phyloP scores from a whole-genome alignment of 2,888 invertebrate species.

The Nomada ferruginata region DNA sequence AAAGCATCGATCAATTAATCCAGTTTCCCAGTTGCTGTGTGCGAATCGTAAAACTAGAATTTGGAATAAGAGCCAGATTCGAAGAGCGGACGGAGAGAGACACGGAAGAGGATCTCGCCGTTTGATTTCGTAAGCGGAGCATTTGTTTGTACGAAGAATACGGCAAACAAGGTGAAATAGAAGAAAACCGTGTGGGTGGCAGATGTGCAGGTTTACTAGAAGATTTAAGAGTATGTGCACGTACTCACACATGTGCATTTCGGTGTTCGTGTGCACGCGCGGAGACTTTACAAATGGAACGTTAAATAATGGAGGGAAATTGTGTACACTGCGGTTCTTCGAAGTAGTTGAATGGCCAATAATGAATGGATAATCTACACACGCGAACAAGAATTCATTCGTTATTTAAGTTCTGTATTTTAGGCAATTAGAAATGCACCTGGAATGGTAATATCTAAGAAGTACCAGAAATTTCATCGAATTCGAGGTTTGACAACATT shows the following conservation, averaged over 20 bases:
- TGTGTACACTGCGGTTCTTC: slow-evolving; percentile 35
- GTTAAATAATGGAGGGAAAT: slow-evolving; percentile 52
- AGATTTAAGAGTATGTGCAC: slow-evolving; percentile 52
- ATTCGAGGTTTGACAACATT: too few relatives aligned
- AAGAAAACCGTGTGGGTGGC: slow-evolving; percentile 54
- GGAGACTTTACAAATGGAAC: slow-evolving; percentile 26
- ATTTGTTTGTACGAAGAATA: slow-evolving; percentile 46
- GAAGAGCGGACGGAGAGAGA: slow-evolving; percentile 22
- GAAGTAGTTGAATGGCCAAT: slow-evolving; percentile 44
- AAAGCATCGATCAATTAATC: slow-evolving; percentile 24
- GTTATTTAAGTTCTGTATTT: neutral
- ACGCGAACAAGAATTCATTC: slow-evolving; percentile 1
- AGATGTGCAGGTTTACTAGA: slow-evolving; percentile 48
- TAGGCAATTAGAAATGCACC: slow-evolving; percentile 24
- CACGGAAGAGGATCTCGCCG: slow-evolving; percentile 19
- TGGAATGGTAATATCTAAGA: neutral
- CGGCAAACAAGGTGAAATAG: slow-evolving; percentile 51
- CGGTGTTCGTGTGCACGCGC: neutral
- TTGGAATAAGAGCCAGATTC: slow-evolving; percentile 19
- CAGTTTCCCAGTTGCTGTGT: neutral
- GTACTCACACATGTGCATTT: neutral
- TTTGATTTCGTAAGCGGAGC: slow-evolving; percentile 37
- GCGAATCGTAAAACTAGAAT: slow-evolving; percentile 23
- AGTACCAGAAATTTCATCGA: too few relatives aligned
- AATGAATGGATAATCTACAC: slow-evolving; percentile 59